phyloP scores from a whole-genome alignment of 2,888 invertebrate species.

The Erynnis tages region DNA sequence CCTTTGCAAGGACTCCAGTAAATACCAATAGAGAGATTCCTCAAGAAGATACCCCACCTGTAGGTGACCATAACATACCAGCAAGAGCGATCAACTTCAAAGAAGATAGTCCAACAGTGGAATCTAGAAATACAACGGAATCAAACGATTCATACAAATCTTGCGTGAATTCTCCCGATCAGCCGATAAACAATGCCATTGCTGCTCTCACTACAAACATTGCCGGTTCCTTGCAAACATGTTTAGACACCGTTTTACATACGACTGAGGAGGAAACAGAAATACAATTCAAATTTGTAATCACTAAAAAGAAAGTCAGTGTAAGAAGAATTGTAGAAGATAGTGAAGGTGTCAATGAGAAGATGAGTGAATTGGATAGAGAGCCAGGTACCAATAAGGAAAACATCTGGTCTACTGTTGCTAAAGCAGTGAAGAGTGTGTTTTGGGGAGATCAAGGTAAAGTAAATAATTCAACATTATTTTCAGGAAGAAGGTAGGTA shows the following conservation, averaged over 20 bases:
- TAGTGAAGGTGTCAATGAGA: constrained; percentile 46
- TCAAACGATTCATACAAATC: constrained; percentile 66
- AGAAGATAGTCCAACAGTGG: constrained; percentile 65
- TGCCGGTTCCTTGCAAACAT: constrained; percentile 65
- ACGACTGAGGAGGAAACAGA: constrained; percentile 69
- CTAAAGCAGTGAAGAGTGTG: constrained; percentile 68
- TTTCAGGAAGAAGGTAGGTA: no score
- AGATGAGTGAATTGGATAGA: constrained; percentile 43
- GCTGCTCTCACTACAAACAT: constrained; percentile 63
- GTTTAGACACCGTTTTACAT: constrained; percentile 58
- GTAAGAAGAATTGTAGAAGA: constrained; percentile 49
- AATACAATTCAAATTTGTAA: constrained; percentile 74
- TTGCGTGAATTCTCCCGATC: constrained; percentile 56
- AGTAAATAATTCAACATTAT: no score
- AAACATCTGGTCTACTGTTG: constrained; percentile 71
- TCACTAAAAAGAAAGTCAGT: constrained; percentile 67
- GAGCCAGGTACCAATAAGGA: constrained; percentile 54
- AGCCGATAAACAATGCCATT: constrained; percentile 53
- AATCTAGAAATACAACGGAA: constrained; percentile 53
- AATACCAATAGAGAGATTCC: constrained; percentile 45
- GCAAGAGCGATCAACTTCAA: constrained; percentile 71
- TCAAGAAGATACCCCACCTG: constrained; percentile 61
- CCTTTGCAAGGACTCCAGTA: constrained; percentile 58
- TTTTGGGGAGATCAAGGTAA: constrained; percentile 62
- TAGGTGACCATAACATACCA: constrained; percentile 54